These are phyloP conservation scores for Piscicola geometra DNA, from an alignment of 2,888 invertebrate genomes.

Conservation along the genomic window DNA sequence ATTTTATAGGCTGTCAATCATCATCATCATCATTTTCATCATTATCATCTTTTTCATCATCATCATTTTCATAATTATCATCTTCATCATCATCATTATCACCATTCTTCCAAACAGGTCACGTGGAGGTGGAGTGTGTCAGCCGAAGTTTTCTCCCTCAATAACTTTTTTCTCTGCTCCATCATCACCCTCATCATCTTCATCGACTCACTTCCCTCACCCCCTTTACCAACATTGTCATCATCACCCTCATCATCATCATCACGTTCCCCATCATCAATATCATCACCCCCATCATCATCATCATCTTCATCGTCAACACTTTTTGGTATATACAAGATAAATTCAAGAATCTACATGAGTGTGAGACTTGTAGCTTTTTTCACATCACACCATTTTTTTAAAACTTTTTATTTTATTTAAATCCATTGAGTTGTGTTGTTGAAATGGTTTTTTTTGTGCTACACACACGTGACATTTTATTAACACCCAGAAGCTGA, in stretches of 20 bases:
- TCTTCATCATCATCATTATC: too few species aligned
- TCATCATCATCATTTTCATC: not conserved
- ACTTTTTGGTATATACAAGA: not conserved
- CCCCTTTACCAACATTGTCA: too few species aligned
- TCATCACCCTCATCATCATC: not conserved
- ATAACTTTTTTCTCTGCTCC: constrained; percentile 49
- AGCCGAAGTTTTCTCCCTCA: constrained; percentile 53
- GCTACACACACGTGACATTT: too few species aligned
- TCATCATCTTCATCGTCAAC: too few species aligned
- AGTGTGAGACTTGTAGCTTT: not conserved
- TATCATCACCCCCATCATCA: too few species aligned
- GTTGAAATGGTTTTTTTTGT: too few species aligned
- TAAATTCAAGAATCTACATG: not conserved
- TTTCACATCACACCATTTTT: too few species aligned
- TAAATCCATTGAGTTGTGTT: too few species aligned
- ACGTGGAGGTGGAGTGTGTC: constrained; percentile 52
- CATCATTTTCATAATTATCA: not conserved
- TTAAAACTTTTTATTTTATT: too few species aligned
- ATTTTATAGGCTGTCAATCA: too few species aligned
- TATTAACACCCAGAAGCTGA: constrained; percentile 47
- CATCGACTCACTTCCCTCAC: constrained; percentile 43
- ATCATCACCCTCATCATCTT: constrained; percentile 46
- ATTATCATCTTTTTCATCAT: too few species aligned
- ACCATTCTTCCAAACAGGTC: constrained; percentile 40
- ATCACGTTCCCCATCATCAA: too few species aligned